These are phyloP conservation scores for Oncorhynchus nerka DNA, from an alignment of 2,113 vertebrate species.

Conservation along the genomic window DNA sequence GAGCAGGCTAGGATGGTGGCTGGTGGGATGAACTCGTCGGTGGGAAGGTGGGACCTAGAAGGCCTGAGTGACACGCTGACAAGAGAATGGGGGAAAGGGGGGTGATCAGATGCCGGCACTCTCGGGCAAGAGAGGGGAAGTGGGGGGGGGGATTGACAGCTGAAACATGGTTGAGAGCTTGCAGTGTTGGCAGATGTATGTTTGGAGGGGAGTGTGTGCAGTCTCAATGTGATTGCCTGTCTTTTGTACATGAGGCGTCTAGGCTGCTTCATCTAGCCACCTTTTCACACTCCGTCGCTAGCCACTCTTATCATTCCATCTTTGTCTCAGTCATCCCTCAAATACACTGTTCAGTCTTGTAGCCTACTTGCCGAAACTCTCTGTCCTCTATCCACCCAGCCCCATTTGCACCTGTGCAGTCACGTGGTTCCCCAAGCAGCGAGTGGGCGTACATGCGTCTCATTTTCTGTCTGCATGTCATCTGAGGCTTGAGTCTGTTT, in stretches of 20 bases:
- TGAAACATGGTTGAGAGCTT: too few species aligned
- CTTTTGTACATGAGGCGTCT: not conserved
- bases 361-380: not conserved
- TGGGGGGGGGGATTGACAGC: not conserved
- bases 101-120: too few species aligned
- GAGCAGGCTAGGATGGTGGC: not conserved
- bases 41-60: constrained; percentile 5
- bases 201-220: not conserved
- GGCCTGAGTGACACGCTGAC: not conserved
- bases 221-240: not conserved
- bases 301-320: not conserved
- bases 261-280: not conserved
- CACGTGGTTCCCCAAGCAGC: not conserved
- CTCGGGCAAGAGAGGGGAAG: not conserved
- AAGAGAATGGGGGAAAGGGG: not conserved
- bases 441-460: constrained; percentile 11
- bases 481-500: constrained; percentile 37
- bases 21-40: constrained; percentile 1
- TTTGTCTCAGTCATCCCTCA: not conserved
- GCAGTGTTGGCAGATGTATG: not conserved
- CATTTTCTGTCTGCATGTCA: constrained; percentile 26
- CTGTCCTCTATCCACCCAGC: not conserved
- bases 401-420: constrained; percentile 9
- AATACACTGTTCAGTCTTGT: not conserved
- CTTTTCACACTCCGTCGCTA: not conserved